Conservation (phyloP, 2,888 invertebrate species). For the Megamerina dolium region DNA sequence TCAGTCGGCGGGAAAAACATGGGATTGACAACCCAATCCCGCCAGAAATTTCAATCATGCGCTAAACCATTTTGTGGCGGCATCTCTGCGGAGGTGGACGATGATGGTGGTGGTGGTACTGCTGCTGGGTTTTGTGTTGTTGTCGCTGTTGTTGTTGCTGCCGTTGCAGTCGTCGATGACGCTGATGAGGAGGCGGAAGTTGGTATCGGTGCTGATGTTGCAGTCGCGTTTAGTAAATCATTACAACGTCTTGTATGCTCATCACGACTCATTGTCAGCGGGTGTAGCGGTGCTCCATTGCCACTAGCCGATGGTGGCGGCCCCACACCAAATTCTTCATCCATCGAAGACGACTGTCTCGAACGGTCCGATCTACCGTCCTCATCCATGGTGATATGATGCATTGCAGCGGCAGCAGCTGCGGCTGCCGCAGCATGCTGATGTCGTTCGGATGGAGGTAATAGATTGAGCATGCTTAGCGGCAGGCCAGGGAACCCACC, state of each 20-base stretch:
- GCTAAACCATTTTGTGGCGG: conserved; percentile 62
- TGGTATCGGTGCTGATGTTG: not conserved
- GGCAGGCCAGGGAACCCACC: conserved; percentile 72
- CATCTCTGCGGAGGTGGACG: conserved; percentile 33
- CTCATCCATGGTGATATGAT: conserved; percentile 58
- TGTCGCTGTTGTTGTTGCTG: conserved; percentile 9
- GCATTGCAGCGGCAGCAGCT: conserved; percentile 48
- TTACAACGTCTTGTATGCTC: conserved; percentile 31
- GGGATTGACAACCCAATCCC: conserved; percentile 50
- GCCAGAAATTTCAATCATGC: conserved; percentile 62
- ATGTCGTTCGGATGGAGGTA: conserved; percentile 68
- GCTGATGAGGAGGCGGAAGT: conserved; percentile 2
- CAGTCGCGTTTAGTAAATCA: not conserved
- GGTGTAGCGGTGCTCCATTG: conserved; percentile 9
- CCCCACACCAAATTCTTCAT: conserved; percentile 53
- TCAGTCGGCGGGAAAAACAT: conserved; percentile 45
- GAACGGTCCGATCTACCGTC: conserved; percentile 62
- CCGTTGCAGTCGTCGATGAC: too few relatives aligned
- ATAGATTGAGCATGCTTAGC: conserved; percentile 75
- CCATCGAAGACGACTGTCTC: conserved; percentile 55
- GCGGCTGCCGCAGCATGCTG: conserved; percentile 46
- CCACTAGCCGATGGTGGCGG: not conserved
- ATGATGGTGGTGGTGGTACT: conserved; percentile 10
- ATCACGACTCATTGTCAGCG: conserved; percentile 26
- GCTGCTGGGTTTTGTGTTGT: conserved; percentile 1